Base-by-base conservation (phyloP, 2,113 vertebrate genomes). In the Phrynosoma platyrhinos region DNA sequence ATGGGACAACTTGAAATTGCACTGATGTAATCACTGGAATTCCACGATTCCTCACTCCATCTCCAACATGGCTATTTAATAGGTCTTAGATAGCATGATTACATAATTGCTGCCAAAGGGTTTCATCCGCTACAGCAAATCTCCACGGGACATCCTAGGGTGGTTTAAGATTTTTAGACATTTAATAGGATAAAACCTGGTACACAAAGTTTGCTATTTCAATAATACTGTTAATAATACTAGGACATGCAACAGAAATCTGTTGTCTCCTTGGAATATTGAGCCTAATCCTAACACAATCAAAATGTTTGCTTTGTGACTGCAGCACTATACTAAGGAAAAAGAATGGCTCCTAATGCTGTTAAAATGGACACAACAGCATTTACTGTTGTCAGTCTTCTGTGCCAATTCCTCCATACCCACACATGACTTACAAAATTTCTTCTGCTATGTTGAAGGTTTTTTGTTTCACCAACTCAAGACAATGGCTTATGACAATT, bases 11-110 rank as follows among this genome's bases (percentile, higher is more conserved):
- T 91, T 88, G 58, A 76, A 66, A 91, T 90, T 79, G 21, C 42
- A 88, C 79, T 92, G 89, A 30, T 90, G 83, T 92, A 93, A 94
- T 83, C 90, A 81, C 76, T 87, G 86, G 81, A 75, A 92, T 76
- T 88, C 92, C 92, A 92, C 91, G 91, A 88, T 62, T 79, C 86
- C 91, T 87, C 82, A 55, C 47, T 32, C 23, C 10, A 32, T 89
- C 40, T 82, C 82, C 84, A 83, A 42, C 4, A 66, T 87, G 79
- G 30, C 30, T 32, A 82, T 81, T 84, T 32, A 92, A 92, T 89
- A 90, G 89, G 27, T 95, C 85, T 88, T 90, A 91, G 91, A 92
- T 93, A 86, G 93, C 75, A 89, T 90, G 90, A 95, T 90, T 88
- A 84, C 5, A 18, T 21, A 78, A 68, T 68, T 93, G 78, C 88